phyloP scores from a whole-genome alignment of 2,113 vertebrate species.

The Mirza zaza region DNA sequence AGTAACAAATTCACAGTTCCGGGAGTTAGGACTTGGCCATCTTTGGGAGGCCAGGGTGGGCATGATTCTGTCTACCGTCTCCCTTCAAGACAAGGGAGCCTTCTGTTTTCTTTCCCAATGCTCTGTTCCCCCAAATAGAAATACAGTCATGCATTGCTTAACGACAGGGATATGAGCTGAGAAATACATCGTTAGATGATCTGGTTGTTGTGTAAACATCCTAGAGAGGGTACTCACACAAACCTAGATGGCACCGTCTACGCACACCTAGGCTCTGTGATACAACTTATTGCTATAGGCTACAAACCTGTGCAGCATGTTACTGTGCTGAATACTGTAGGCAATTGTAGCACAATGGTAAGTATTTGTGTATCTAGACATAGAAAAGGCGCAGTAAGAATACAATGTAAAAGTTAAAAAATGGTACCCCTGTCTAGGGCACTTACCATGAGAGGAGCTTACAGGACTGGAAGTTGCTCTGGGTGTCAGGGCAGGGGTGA shows the following conservation, averaged over 20 bases:
- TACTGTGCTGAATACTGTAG: neutral
- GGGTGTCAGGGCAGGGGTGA: neutral
- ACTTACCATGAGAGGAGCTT: neutral
- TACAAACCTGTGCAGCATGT: neutral
- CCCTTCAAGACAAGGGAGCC: neutral
- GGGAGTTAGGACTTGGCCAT: neutral
- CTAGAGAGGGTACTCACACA: neutral
- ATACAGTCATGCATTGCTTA: neutral
- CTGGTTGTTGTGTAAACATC: neutral
- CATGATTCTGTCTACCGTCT: neutral
- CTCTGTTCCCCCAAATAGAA: neutral
- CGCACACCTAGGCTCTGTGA: neutral
- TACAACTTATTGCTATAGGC: neutral
- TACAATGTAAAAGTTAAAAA: neutral
- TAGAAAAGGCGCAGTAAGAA: neutral
- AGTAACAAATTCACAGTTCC: neutral
- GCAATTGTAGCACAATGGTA: neutral
- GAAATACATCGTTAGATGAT: neutral
- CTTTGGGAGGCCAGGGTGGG: neutral
- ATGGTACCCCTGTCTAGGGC: neutral
- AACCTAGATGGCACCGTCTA: neutral
- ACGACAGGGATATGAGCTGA: neutral
- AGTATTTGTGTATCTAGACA: neutral
- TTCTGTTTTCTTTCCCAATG: neutral
- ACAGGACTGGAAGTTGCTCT: neutral